These are phyloP conservation scores for Coturnix japonica DNA, from an alignment of 2,113 vertebrate species.

Conservation along the genomic window DNA sequence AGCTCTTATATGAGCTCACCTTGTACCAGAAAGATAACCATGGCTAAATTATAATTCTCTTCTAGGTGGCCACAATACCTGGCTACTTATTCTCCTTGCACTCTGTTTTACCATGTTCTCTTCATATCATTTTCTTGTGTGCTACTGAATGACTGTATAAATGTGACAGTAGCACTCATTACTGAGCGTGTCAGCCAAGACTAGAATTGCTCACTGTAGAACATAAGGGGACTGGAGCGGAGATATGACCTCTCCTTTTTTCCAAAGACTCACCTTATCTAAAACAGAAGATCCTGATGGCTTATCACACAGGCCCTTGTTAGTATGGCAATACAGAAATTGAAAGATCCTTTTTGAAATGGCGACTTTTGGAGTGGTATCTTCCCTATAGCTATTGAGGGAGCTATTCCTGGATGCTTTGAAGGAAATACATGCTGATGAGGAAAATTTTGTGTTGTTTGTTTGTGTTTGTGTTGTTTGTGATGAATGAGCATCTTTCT, in stretches of 20 bases:
- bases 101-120: not conserved
- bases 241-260: not conserved
- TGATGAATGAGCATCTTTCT: not conserved
- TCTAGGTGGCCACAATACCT: not conserved
- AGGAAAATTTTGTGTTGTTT: not conserved
- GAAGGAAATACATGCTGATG: fast-evolving
- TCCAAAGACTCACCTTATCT: not conserved
- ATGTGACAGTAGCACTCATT: not conserved
- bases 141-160: not conserved
- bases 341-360: not conserved
- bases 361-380: not conserved
- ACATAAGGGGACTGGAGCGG: not conserved
- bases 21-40: not conserved
- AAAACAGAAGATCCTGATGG: not conserved
- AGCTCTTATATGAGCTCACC: not conserved
- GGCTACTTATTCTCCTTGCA: not conserved
- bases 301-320: not conserved
- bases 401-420: not conserved
- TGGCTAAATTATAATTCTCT: not conserved
- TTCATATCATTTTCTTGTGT: not conserved
- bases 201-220: not conserved
- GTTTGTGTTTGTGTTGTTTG: not conserved
- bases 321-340: not conserved
- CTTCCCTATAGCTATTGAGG: not conserved
- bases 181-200: not conserved